Conservation (phyloP, 2,113 vertebrate genomes). For the Brachyistius frenatus region DNA sequence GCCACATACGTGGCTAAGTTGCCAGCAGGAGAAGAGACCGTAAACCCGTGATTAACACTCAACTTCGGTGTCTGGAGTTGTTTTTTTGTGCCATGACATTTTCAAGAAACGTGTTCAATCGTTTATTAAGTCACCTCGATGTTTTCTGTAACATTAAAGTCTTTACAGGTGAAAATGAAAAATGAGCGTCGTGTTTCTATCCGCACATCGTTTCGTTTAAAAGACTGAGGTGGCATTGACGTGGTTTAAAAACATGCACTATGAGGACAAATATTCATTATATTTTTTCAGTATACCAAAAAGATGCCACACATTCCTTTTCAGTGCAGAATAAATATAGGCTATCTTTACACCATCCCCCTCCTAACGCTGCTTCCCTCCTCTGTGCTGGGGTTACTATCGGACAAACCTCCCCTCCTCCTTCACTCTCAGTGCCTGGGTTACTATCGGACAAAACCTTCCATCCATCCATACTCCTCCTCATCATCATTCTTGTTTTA, state of each 20-base stretch:
- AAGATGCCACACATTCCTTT: slow-evolving; percentile 51
- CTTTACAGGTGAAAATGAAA: neutral
- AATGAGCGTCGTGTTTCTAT: neutral
- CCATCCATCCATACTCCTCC: slow-evolving; percentile 18
- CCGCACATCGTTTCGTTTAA: neutral
- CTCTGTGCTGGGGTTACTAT: slow-evolving; percentile 79
- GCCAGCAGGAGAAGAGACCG: slow-evolving; percentile 16
- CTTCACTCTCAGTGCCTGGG: slow-evolving; percentile 47
- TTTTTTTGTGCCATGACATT: neutral
- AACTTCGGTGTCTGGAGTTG: neutral
- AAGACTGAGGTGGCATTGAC: neutral
- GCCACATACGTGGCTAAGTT: slow-evolving; percentile 38
- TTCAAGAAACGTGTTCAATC: neutral
- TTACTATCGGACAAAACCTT: slow-evolving; percentile 81
- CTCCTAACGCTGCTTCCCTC: slow-evolving; percentile 37
- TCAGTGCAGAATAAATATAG: slow-evolving; percentile 62
- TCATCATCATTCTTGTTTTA: slow-evolving; percentile 14
- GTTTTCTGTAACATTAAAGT: neutral
- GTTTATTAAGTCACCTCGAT: no score
- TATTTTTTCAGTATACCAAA: neutral
- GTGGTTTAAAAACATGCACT: neutral
- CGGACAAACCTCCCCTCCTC: slow-evolving; percentile 77
- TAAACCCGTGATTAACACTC: slow-evolving; percentile 17
- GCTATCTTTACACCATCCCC: slow-evolving; percentile 14
- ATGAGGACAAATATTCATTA: neutral